Conservation (phyloP, 2,113 vertebrate species). For the Oncorhynchus nerka region DNA sequence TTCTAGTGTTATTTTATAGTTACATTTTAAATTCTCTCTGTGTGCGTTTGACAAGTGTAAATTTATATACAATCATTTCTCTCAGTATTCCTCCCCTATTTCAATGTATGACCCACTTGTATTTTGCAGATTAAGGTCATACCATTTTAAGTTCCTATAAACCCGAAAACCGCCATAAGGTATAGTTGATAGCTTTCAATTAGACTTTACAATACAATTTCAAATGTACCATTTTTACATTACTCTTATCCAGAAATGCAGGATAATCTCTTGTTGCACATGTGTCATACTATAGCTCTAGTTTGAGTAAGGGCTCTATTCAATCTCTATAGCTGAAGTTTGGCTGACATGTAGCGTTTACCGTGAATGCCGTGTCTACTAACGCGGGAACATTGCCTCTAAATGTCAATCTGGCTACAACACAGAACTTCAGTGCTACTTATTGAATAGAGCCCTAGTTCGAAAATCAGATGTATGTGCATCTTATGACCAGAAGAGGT, state of each 20-base stretch:
- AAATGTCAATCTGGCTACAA: too few species aligned
- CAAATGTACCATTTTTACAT: background rate
- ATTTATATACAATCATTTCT: too few species aligned
- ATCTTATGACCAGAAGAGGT: conserved; percentile 44
- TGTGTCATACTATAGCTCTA: background rate
- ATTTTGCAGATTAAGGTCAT: background rate
- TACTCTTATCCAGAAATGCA: background rate
- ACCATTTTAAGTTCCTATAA: background rate
- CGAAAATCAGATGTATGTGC: conserved; percentile 13
- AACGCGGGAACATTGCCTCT: too few species aligned
- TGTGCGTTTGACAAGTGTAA: too few species aligned
- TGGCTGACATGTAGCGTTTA: too few species aligned
- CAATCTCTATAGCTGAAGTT: too few species aligned
- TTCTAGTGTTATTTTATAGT: conserved; percentile 4
- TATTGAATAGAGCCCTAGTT: background rate
- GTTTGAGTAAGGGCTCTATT: background rate
- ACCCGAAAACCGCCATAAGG: background rate
- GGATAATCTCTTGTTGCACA: background rate
- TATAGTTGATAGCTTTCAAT: background rate
- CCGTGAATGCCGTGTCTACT: too few species aligned
- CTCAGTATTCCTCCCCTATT: too few species aligned
- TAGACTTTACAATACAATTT: background rate
- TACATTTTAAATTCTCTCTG: too few species aligned
- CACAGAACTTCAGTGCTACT: too few species aligned
- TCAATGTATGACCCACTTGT: too few species aligned